phyloP scores from a whole-genome alignment of 2,113 vertebrate genomes.

The Aegypius monachus region DNA sequence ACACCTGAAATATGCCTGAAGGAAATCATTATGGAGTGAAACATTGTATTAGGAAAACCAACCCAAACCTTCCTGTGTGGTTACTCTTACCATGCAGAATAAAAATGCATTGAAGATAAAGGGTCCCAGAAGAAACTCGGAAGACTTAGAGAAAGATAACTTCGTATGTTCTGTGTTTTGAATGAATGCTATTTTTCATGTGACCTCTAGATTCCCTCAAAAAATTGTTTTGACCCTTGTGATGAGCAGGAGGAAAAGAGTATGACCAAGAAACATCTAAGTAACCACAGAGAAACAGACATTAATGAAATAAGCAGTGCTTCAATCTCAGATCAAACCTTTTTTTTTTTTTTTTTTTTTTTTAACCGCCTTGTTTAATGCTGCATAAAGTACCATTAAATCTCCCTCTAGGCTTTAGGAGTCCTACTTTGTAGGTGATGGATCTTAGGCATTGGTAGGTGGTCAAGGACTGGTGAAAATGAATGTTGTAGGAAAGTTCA shows the following conservation, averaged over 20 bases:
- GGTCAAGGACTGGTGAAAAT: background rate
- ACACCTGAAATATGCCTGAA: slow-evolving; percentile 18
- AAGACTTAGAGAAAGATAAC: background rate
- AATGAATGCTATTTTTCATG: background rate
- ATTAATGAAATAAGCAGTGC: background rate
- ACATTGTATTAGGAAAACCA: background rate
- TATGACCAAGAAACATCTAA: background rate
- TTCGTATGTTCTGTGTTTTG: background rate
- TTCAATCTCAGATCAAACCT: background rate
- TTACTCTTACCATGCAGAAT: background rate
- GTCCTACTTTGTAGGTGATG: background rate
- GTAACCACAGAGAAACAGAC: background rate
- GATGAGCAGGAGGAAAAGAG: background rate
- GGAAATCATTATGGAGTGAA: background rate
- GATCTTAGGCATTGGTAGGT: background rate
- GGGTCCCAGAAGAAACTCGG: background rate
- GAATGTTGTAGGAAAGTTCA: background rate
- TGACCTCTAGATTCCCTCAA: background rate
- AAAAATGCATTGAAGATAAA: background rate
- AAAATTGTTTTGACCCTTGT: background rate
- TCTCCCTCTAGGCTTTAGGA: background rate
- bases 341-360: background rate
- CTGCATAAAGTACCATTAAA: background rate
- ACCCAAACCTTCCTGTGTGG: background rate
- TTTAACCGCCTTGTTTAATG: background rate